Evolutionary conservation across 2,113 vertebrate species (phyloP).

Genomic region (Silurus glanis): DNA sequence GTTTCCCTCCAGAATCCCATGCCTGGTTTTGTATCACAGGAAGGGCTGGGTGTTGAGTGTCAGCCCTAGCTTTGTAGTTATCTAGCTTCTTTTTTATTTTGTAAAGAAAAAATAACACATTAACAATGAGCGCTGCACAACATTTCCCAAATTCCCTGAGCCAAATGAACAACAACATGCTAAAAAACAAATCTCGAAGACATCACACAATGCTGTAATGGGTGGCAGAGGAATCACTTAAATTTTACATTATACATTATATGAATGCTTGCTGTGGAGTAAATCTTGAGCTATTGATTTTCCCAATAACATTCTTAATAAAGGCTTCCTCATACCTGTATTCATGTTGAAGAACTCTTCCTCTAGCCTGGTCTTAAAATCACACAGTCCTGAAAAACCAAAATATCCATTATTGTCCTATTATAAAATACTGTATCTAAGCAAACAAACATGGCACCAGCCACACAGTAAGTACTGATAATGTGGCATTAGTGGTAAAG

Average conservation of each 20-base stretch:
- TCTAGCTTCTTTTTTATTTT: neutral
- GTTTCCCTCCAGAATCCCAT: slow-evolving; percentile 26
- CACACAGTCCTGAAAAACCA: slow-evolving; percentile 53
- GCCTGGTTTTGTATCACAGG: slow-evolving; percentile 20
- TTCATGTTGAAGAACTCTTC: slow-evolving; percentile 58
- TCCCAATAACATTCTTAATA: neutral
- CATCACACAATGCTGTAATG: neutral
- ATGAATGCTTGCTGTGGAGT: neutral
- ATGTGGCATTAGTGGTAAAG: slow-evolving; percentile 15
- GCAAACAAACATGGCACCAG: neutral
- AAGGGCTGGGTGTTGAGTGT: slow-evolving; percentile 33
- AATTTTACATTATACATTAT: no score
- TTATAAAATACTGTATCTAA: neutral
- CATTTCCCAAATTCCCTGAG: slow-evolving; percentile 38
- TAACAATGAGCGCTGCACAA: slow-evolving; percentile 11
- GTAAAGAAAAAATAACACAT: slow-evolving; percentile 26
- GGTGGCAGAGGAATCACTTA: neutral
- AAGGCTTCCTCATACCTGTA: slow-evolving; percentile 50
- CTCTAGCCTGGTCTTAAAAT: slow-evolving; percentile 46
- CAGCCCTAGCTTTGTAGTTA: slow-evolving; percentile 18
- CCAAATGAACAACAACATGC: slow-evolving; percentile 38
- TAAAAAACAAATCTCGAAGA: slow-evolving; percentile 31
- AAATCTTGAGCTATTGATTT: neutral
- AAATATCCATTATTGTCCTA: neutral
- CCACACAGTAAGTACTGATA: slow-evolving; percentile 4